Base-by-base conservation (phyloP, 2,797 vertebrate species). In the Melanogrammus aeglefinus region DNA sequence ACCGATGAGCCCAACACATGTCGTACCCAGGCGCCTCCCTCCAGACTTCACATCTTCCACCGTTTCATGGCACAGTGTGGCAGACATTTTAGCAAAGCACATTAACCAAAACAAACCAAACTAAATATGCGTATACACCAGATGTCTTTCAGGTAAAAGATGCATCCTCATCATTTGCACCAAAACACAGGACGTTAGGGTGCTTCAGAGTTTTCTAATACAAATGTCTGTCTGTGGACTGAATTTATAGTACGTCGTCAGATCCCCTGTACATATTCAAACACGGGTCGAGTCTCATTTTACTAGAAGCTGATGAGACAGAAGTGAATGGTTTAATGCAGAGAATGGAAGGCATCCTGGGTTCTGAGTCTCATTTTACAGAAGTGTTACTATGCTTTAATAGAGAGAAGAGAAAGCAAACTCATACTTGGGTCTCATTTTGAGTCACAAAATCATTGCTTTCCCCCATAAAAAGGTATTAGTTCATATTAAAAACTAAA, bases 1-100 rank as follows among this genome's bases (percentile, higher is more conserved):
- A 78, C 85, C 51, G 76, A 82, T 75, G 77, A 84, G 84, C 81
- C 81, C 77, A 86, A 85, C 89, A 91, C 90, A 88, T 90, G 90
- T 35, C 0, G 66, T 24, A 75, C 72, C 86, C 87, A 88, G 16
- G 33, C 35, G 35, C 24, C 63, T 27, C 63, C 3, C 9, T 27
- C 10, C 4, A 10, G 63, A 69, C 63, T 3, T 2, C 24, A 27
- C n/a, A 69, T 69, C 24, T 27, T n/a, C n/a, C 63, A 69, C 8
- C 2, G 63, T 69, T 12, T 27, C 21, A 27, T 7, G 63, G n/a
- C 63, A 13, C 63, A 27, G 63, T 27, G 63, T 4, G 63, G n/a
- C 2, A 69, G 63, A 69, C 63, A 27, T 66, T 10, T 12, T 12
- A 27, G 3, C n/a, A 69, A 27, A 27, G 29, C 1, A 27, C n/a